Conservation (phyloP, 1,140 invertebrate species). For the Cherax quadricarinatus region DNA sequence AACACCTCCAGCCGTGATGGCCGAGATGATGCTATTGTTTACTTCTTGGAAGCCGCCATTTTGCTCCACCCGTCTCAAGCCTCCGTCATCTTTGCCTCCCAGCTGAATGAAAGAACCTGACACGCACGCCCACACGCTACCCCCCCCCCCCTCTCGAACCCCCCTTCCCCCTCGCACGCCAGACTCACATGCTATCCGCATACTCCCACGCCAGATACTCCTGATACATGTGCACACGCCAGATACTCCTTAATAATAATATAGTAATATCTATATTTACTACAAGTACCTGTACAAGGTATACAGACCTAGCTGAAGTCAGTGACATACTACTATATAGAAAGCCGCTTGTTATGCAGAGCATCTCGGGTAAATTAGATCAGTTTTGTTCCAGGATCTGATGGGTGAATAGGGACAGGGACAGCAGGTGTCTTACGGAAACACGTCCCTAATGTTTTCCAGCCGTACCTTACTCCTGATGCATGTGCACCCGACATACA, state of each 20-base stretch:
- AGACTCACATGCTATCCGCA: neutral
- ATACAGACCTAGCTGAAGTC: too few species aligned
- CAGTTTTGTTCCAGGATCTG: too few species aligned
- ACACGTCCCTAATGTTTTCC: too few species aligned
- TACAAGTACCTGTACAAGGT: too few species aligned
- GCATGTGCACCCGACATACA: neutral
- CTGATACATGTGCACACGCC: neutral
- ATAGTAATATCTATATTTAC: too few species aligned
- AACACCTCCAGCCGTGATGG: slow-evolving; percentile 35
- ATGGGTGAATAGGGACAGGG: too few species aligned
- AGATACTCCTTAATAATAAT: neutral
- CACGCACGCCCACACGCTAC: neutral
- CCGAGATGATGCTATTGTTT: slow-evolving; percentile 43
- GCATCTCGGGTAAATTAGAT: too few species aligned
- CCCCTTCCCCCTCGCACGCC: neutral
- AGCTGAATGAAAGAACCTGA: neutral
- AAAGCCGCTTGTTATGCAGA: too few species aligned
- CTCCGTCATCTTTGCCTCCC: slow-evolving; percentile 20
- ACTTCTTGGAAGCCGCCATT: slow-evolving; percentile 47
- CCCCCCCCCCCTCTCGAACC: neutral
- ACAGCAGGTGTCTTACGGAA: too few species aligned
- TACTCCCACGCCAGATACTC: neutral
- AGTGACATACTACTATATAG: too few species aligned
- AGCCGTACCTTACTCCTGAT: too few species aligned
- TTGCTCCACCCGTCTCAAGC: slow-evolving; percentile 16